A percentile compares a stretch with the other conserved stretches of the same genome.
phyloP scores from a whole-genome alignment of 2,888 invertebrate genomes.

The Andricus curvator region DNA sequence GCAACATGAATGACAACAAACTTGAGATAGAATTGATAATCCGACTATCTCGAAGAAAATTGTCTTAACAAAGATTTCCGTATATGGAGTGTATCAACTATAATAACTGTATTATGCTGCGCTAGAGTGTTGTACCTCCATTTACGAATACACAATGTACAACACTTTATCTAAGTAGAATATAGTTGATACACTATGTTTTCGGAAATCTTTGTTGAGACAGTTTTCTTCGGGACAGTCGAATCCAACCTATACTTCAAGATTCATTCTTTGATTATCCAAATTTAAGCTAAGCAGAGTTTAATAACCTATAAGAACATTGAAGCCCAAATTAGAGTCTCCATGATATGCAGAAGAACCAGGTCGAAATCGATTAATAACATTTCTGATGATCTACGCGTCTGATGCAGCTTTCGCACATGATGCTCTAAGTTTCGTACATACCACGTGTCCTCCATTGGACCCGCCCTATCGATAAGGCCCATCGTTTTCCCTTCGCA shows the following conservation, averaged over 20 bases:
- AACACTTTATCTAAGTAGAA: no score
- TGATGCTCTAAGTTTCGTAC: neutral
- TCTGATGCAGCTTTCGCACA: slow-evolving; percentile 1
- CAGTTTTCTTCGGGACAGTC: no score
- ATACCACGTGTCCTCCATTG: slow-evolving; percentile 7
- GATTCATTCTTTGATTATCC: no score
- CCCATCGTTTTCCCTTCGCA: slow-evolving; percentile 72
- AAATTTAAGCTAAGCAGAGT: neutral
- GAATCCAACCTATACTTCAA: neutral
- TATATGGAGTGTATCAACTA: no score
- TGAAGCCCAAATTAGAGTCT: neutral
- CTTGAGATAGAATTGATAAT: neutral
- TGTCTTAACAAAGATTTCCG: no score
- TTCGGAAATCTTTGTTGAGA: no score
- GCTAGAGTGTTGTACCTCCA: no score
- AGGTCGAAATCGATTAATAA: slow-evolving; percentile 23
- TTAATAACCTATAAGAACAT: neutral
- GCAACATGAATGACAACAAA: slow-evolving; percentile 3
- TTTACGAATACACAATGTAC: no score
- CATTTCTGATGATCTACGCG: slow-evolving; percentile 7
- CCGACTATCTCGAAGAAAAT: no score
- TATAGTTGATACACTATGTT: no score
- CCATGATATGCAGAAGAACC: neutral
- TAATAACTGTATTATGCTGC: no score
- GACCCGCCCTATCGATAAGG: slow-evolving; percentile 62